Evolutionary conservation across 2,113 vertebrate genomes (phyloP).

Genomic region (Corydoras sp.): DNA sequence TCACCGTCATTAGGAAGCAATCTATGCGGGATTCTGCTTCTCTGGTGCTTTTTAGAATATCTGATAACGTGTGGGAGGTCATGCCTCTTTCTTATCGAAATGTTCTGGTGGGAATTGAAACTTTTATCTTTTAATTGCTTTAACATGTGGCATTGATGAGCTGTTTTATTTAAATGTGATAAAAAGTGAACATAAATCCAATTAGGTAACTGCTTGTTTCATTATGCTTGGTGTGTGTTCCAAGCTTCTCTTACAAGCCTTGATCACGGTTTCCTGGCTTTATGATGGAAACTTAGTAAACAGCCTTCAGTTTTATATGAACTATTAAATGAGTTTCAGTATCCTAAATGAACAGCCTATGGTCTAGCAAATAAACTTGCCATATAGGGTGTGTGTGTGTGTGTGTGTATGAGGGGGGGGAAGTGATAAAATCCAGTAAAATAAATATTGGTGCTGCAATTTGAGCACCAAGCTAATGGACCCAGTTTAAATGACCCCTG

Average conservation of each 20-base stretch:
- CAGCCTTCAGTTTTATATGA: constrained; percentile 15
- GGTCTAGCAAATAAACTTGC: constrained; percentile 11
- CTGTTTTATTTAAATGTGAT: neutral
- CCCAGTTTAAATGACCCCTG: constrained; percentile 41
- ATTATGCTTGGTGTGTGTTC: neutral
- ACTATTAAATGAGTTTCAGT: constrained; percentile 18
- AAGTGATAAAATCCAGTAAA: constrained; percentile 41
- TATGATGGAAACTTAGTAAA: constrained; percentile 28
- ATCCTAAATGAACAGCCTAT: constrained; percentile 20
- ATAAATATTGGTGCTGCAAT: constrained; percentile 42
- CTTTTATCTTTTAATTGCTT: constrained; percentile 45
- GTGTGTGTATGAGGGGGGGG: constrained; percentile 4
- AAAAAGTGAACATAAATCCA: constrained; percentile 7
- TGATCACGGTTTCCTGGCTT: neutral
- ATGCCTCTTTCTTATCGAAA: constrained; percentile 17
- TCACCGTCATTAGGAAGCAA: neutral
- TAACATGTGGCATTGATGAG: constrained; percentile 13
- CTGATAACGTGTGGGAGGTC: constrained; percentile 50
- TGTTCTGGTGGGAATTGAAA: constrained; percentile 44
- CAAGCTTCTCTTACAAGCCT: constrained; percentile 7
- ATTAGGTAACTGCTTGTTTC: constrained; percentile 7
- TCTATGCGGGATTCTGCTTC: neutral
- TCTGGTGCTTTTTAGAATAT: constrained; percentile 48
- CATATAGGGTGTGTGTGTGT: constrained; percentile 7
- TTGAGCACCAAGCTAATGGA: constrained; percentile 41